These are phyloP conservation scores for Amblyopsis rosae DNA, from an alignment of 2,113 vertebrate species.

Conservation along the genomic window DNA sequence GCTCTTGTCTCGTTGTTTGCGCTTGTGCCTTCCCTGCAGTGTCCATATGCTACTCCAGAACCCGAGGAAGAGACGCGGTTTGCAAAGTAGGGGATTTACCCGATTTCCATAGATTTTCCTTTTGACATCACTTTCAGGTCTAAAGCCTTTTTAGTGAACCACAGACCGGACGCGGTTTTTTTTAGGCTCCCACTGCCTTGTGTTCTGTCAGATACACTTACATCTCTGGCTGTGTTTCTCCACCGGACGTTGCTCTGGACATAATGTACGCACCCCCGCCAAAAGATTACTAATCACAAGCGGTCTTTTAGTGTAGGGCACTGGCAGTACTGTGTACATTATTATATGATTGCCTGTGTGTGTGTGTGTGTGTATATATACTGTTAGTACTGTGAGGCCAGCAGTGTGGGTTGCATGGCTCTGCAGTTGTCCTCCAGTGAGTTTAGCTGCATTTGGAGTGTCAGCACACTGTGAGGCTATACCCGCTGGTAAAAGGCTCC, in stretches of 20 bases:
- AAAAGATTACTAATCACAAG: too few species aligned
- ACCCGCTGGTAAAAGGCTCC: too few species aligned
- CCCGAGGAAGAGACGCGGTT: too few species aligned
- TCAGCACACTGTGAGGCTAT: slow-evolving; percentile 1
- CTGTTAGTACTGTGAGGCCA: neutral
- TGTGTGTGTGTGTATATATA: too few species aligned
- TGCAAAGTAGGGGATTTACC: too few species aligned
- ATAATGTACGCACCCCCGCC: too few species aligned
- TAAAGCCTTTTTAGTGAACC: neutral
- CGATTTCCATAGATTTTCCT: neutral
- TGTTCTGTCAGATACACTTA: slow-evolving; percentile 15
- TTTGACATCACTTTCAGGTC: neutral
- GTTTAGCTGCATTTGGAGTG: neutral
- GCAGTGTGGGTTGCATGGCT: slow-evolving; percentile 23
- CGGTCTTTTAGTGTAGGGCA: too few species aligned
- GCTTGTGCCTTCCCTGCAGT: too few species aligned
- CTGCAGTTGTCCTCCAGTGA: neutral
- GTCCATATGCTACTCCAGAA: too few species aligned
- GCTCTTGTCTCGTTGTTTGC: too few species aligned
- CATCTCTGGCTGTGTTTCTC: slow-evolving; percentile 6
- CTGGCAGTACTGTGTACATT: too few species aligned
- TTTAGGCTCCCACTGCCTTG: neutral
- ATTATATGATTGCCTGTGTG: too few species aligned
- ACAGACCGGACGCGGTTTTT: slow-evolving; percentile 20
- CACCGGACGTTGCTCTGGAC: slow-evolving; percentile 5